These are phyloP conservation scores for Congeria kusceri DNA, from an alignment of 2,888 invertebrate species.

Conservation along the genomic window DNA sequence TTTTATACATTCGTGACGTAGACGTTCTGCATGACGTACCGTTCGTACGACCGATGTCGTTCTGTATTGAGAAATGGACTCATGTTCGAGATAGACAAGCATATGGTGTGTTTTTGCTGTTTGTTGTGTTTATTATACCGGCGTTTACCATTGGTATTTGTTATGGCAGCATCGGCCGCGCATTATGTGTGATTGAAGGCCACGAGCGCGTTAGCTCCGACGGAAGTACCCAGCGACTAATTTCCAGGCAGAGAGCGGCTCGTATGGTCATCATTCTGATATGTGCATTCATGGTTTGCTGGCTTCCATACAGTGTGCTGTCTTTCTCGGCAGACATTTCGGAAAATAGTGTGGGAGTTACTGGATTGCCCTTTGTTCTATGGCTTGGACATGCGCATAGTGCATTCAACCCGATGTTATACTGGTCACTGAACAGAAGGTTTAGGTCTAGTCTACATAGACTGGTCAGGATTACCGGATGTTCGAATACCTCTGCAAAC, in stretches of 20 bases:
- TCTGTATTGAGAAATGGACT: constrained; percentile 83
- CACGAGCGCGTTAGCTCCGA: constrained; percentile 69
- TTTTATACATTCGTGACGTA: constrained; percentile 78
- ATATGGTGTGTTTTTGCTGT: constrained; percentile 79
- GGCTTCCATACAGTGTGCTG: constrained; percentile 91
- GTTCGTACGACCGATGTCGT: constrained; percentile 70
- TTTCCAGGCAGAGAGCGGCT: constrained; percentile 90
- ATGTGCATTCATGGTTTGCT: constrained; percentile 91
- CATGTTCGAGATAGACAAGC: constrained; percentile 70
- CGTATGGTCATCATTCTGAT: constrained; percentile 90
- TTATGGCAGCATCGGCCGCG: constrained; percentile 89
- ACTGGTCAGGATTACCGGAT: constrained; percentile 52
- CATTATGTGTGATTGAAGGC: constrained; percentile 84
- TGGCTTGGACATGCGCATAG: constrained; percentile 92
- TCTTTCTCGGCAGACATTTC: constrained; percentile 86
- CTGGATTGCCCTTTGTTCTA: constrained; percentile 86
- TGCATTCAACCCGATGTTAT: constrained; percentile 92
- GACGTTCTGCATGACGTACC: constrained; percentile 70
- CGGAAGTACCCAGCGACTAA: constrained; percentile 85
- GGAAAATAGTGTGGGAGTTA: constrained; percentile 66
- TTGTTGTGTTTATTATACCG: constrained; percentile 84
- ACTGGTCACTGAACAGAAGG: constrained; percentile 90
- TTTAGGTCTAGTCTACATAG: constrained; percentile 72
- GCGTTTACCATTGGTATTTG: constrained; percentile 88
- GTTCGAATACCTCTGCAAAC: constrained; percentile 44